Evolutionary conservation across 2,113 vertebrate species (phyloP), one percentile per base, ranked within the genome.

Genomic region (Catharus fuscescens): DNA sequence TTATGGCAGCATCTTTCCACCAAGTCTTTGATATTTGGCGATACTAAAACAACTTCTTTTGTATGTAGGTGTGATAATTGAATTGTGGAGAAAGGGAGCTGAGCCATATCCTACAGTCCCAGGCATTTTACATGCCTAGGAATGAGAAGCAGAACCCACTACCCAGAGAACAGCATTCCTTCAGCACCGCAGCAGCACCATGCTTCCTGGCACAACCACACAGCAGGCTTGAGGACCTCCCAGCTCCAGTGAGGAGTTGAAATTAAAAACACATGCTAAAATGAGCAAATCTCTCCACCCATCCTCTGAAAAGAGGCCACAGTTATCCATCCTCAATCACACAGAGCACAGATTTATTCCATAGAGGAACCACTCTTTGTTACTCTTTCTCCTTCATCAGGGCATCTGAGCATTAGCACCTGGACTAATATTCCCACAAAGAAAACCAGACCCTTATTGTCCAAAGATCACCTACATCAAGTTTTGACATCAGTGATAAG

Each of bases 221-320:
- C 14, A 44, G 20, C 0, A 0, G 28, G 19, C 23, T 69, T 0
- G 0, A 67, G 56, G 32, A 34, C 61, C 32, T 79, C 32, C 29
- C 32, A 40, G 7, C 25, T 54, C 17, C 8, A 45, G 8, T 14
- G 31, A 70, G 21, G 10, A 73, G 4, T 0, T 21, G 36, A 38
- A 79, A 48, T 56, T 14, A n/a, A 69, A 88, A 92, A 56, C 5
- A 28, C 2, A 0, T 6, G 9, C 8, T 74, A 74, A 78, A 90
- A 76, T 0, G 0, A 36, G 6, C 10, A 66, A 85, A 64, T 20
- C 10, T 25, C 26, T 71, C 57, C 34, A 71, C 5, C 4, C 3
- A 4, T 47, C 20, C 28, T 76, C 72, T 53, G 28, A 36, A 69
- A 71, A 36, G 24, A 60, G 13, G 20, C 5, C n/a, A 53, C 31